phyloP scores from a whole-genome alignment of 2,888 invertebrate species.

The Melieria crassipennis region DNA sequence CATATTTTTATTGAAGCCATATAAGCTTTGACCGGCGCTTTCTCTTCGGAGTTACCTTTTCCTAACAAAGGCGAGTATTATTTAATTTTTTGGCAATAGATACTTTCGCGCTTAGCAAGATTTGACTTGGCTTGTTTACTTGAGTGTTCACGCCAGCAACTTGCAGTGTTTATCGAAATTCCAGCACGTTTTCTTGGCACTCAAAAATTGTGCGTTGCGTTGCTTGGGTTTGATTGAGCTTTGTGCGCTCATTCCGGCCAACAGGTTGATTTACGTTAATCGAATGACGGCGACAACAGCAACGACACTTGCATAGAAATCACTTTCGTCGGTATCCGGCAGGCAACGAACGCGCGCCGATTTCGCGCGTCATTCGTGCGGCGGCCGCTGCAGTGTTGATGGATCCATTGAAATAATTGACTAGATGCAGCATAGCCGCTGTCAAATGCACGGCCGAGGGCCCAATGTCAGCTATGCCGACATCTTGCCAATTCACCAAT shows the following conservation, averaged over 20 bases:
- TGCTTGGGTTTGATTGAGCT: background rate
- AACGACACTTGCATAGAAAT: background rate
- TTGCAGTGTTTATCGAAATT: background rate
- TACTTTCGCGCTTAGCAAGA: too few species aligned
- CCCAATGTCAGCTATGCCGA: slow-evolving; percentile 66
- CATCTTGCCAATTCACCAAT: slow-evolving; percentile 67
- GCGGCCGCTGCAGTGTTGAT: slow-evolving; percentile 45
- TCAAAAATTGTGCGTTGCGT: background rate
- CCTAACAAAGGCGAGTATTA: too few species aligned
- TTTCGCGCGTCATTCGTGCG: background rate
- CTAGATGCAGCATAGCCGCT: slow-evolving; percentile 67
- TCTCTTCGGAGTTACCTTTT: too few species aligned
- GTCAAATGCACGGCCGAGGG: slow-evolving; percentile 42
- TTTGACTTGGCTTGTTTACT: too few species aligned
- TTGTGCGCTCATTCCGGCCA: background rate
- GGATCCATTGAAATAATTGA: slow-evolving; percentile 64
- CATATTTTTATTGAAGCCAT: too few species aligned
- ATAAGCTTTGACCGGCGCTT: too few species aligned
- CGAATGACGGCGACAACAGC: background rate
- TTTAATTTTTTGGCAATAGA: too few species aligned
- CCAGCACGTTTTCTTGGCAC: background rate
- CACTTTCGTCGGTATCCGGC: background rate
- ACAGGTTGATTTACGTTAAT: background rate
- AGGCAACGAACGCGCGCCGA: background rate
- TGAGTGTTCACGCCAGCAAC: too few species aligned